A percentile compares a stretch with the other conserved stretches of the same genome.
Evolutionary conservation across 2,113 vertebrate genomes (phyloP).

Genomic region (Zosterops hypoxanthus): DNA sequence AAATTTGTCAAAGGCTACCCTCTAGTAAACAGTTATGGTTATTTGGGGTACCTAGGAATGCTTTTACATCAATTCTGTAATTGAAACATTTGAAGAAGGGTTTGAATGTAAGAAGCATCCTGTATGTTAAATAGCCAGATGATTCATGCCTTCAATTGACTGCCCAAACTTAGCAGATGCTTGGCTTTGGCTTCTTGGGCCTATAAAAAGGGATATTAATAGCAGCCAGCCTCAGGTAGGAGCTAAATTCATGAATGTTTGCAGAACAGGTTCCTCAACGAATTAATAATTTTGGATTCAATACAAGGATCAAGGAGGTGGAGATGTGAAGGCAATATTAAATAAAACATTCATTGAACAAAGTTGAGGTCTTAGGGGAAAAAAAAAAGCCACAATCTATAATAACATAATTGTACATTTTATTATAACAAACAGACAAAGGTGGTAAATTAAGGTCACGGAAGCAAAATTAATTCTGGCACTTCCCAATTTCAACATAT

Average conservation of each 20-base stretch:
- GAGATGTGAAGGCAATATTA: not conserved
- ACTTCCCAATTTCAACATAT: not conserved
- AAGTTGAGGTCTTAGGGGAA: not conserved
- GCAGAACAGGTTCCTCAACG: not conserved
- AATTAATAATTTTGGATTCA: not conserved
- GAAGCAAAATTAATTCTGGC: not conserved
- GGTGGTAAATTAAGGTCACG: not conserved
- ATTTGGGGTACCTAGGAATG: not conserved
- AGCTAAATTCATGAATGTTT: not conserved
- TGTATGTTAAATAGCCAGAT: not conserved
- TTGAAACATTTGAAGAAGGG: not conserved
- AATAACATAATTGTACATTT: not conserved
- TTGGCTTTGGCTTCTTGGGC: not conserved
- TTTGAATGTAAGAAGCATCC: not conserved
- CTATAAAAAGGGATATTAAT: not conserved
- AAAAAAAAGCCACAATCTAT: not conserved
- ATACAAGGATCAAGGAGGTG: not conserved
- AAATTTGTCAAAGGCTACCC: not conserved
- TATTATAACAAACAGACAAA: not conserved
- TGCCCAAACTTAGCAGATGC: not conserved
- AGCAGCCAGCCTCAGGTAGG: not conserved
- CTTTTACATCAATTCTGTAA: not conserved
- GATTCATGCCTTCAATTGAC: not conserved
- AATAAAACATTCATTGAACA: not conserved
- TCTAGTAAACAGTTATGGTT: not conserved